These are phyloP conservation scores for Heliconius erato DNA, from an alignment of 2,888 invertebrate genomes.

Conservation along the genomic window DNA sequence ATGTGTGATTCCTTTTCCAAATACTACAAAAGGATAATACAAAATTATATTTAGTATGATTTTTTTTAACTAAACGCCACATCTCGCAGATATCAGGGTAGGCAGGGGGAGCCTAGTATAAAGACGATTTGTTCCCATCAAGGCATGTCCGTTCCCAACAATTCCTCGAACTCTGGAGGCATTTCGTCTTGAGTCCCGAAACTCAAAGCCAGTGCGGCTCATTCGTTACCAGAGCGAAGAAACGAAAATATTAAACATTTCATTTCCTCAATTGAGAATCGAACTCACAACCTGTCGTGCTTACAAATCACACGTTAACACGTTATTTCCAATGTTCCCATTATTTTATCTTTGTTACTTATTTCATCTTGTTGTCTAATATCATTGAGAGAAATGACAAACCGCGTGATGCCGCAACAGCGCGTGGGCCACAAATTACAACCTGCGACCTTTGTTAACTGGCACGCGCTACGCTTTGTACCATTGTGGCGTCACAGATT, in stretches of 20 bases:
- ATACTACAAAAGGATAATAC: too few relatives aligned
- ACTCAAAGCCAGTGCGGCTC: too few relatives aligned
- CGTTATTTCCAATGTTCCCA: neutral
- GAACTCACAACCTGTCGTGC: neutral
- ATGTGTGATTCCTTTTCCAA: too few relatives aligned
- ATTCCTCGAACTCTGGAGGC: too few relatives aligned
- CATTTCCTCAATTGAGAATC: neutral
- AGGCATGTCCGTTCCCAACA: too few relatives aligned
- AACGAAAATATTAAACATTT: neutral
- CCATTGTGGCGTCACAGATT: slow-evolving; percentile 42
- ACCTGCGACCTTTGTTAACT: slow-evolving; percentile 60
- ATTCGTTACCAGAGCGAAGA: neutral
- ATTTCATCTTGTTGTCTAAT: neutral
- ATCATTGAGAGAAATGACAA: slow-evolving; percentile 47
- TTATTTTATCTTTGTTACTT: neutral
- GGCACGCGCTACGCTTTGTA: slow-evolving; percentile 51
- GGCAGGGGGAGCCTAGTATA: neutral
- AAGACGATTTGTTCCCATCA: too few relatives aligned
- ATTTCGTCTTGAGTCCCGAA: too few relatives aligned
- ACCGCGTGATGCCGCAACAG: slow-evolving; percentile 56
- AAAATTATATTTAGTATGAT: too few relatives aligned
- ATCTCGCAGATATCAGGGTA: neutral
- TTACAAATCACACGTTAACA: too few relatives aligned
- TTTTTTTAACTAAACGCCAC: too few relatives aligned
- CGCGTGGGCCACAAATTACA: slow-evolving; percentile 61